Base-by-base conservation (phyloP, 2,888 invertebrate species). In the Cerastis leucographa region DNA sequence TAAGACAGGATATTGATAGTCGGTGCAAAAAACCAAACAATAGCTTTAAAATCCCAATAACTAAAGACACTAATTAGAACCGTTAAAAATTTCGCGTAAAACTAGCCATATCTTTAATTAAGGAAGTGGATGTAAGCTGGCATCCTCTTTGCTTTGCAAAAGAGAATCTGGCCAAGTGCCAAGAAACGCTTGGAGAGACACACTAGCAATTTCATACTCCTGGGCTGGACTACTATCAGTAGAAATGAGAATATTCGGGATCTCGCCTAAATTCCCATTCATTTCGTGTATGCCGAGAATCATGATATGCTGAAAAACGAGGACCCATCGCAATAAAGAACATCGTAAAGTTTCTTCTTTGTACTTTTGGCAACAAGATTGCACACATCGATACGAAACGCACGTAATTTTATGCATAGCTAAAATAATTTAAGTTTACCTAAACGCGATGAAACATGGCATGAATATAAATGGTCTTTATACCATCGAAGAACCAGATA, bases 1-100 rank as follows among this genome's bases (percentile, higher is more conserved):
- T 6, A 46, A 59, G 51, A 71, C 82, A 81, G 78, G 83, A 85
- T 78, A 83, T 72, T 85, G 66, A 71, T 46, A 70, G 46, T 19
- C 74, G n/a, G 14, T 51, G 35, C 14, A 81, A 81, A 81, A 83
- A 77, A 62, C 11, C 11, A 73, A 74, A 83, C 83, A 85, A 85
- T 81, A 72, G 73, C 3, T 35, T 59, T 59, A 25, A 62, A 67
- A 49, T 51, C 29, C 40, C 40, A 71, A 69, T 65, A 67, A 40
- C 35, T 51, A 44, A 66, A 44, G 56, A 51, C 51, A 59, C 44
- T 61, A 65, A 83, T 83, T 62, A 46, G 8, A 46, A 64, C 40
- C 51, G 56, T 35, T 65, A 67, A 65, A 49, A 81, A 72, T 85
- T 77, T 71, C 69, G 51, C 78, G 51, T 65, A 65, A 74, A 74